These are phyloP conservation scores for Cryptus armator DNA, from an alignment of 2,888 invertebrate species.

Conservation along the genomic window DNA sequence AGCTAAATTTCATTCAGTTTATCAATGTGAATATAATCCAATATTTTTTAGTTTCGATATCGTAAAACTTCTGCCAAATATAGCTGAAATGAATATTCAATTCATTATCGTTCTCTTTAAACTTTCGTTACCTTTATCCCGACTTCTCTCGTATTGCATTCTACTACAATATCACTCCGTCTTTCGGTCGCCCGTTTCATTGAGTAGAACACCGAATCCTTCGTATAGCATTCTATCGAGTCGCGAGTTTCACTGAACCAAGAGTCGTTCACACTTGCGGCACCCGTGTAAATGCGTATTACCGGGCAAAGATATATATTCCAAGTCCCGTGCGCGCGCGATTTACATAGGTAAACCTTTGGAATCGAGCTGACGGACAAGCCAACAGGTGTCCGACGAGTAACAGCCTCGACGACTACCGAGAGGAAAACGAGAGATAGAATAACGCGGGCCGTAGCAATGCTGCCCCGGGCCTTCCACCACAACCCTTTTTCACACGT, in stretches of 20 bases:
- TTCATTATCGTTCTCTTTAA: too few species aligned
- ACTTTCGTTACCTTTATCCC: constrained; percentile 14
- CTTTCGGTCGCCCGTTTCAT: constrained; percentile 62
- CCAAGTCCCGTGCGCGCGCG: constrained; percentile 50
- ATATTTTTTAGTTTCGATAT: neutral
- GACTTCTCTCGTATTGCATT: constrained; percentile 48
- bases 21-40: neutral
- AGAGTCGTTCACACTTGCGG: constrained; percentile 30
- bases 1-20: neutral
- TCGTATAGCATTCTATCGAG: constrained; percentile 3
- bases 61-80: neutral
- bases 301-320: constrained; percentile 33
- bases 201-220: constrained; percentile 16
- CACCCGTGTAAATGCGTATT: constrained; percentile 59
- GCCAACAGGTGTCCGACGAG: constrained; percentile 64
- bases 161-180: constrained; percentile 51
- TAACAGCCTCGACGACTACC: constrained; percentile 7
- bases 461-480: constrained; percentile 1
- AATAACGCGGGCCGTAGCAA: constrained; percentile 2
- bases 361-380: constrained; percentile 60
- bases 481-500: constrained; percentile 64
- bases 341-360: constrained; percentile 70
- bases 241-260: constrained; percentile 34
- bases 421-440: constrained; percentile 39
- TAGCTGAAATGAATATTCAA: too few species aligned